Evolutionary conservation across 2,888 invertebrate genomes (phyloP).

Genomic region (Heteropelma amictum): DNA sequence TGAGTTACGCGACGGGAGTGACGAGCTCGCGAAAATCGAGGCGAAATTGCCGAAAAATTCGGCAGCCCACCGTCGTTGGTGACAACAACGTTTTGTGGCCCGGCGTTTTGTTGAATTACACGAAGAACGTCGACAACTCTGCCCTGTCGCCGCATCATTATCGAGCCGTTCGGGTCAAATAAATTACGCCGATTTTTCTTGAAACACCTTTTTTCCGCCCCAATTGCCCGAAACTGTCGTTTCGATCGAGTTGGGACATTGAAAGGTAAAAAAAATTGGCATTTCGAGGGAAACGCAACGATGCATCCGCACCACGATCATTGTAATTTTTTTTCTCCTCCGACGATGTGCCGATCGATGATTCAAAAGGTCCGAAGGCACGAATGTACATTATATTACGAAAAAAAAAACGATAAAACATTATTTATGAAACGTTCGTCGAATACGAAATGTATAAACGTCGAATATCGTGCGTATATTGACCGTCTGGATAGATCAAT

Average conservation of each 20-base stretch:
- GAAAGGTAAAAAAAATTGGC: neutral
- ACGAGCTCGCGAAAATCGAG: slow-evolving; percentile 37
- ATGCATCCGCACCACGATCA: slow-evolving; percentile 45
- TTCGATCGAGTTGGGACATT: neutral
- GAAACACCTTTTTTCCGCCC: neutral
- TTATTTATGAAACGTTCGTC: neutral
- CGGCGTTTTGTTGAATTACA: slow-evolving; percentile 63
- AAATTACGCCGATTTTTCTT: neutral
- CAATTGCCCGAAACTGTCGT: neutral
- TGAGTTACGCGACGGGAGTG: slow-evolving; percentile 45
- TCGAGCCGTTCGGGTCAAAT: slow-evolving; percentile 45
- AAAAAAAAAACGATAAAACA: neutral
- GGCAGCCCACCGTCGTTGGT: slow-evolving; percentile 52
- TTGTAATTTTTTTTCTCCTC: slow-evolving; percentile 6
- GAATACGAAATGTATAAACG: slow-evolving; percentile 1
- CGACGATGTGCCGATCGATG: no score
- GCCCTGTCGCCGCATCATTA: slow-evolving; percentile 54
- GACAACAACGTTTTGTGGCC: slow-evolving; percentile 65
- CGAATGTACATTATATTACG: slow-evolving; percentile 41
- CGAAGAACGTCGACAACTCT: slow-evolving; percentile 58
- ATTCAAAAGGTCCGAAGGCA: slow-evolving; percentile 51
- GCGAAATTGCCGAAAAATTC: slow-evolving; percentile 37
- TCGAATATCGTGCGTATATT: neutral
- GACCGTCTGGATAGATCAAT: neutral
- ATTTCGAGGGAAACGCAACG: slow-evolving; percentile 4